phyloP scores from a whole-genome alignment of 2,797 vertebrate genomes.

The Lateolabrax maculatus region DNA sequence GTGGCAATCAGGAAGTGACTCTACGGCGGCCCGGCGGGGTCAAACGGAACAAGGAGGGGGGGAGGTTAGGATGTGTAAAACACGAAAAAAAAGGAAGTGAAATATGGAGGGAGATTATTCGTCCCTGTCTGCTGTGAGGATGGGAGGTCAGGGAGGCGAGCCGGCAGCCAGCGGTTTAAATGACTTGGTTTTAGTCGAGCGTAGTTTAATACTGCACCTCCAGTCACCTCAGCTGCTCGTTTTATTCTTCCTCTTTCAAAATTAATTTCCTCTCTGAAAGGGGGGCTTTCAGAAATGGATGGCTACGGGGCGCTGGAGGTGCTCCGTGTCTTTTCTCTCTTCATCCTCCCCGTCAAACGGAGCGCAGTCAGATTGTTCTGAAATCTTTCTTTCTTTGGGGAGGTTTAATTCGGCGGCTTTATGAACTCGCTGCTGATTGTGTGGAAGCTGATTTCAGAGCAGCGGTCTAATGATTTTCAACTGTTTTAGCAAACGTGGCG shows the following conservation, averaged over 20 bases:
- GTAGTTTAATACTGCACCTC: conserved; percentile 70
- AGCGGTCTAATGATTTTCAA: conserved; percentile 20
- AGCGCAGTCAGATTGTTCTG: conserved; percentile 50
- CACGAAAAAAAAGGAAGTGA: conserved; percentile 41
- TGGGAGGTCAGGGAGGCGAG: conserved; percentile 68
- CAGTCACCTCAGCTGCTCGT: conserved; percentile 58
- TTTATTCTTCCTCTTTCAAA: conserved; percentile 73
- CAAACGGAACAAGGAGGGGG: conserved; percentile 37
- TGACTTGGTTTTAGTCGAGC: conserved; percentile 73
- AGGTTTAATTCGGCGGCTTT: conserved; percentile 44
- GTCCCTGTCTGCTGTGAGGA: conserved; percentile 52
- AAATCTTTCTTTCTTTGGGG: conserved; percentile 52
- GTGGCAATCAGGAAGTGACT: conserved; percentile 70
- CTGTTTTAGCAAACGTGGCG: not conserved
- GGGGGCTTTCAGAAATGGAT: conserved; percentile 59
- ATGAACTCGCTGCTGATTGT: conserved; percentile 58
- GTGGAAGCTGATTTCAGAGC: conserved; percentile 48
- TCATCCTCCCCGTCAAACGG: conserved; percentile 30
- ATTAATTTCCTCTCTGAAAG: conserved; percentile 73
- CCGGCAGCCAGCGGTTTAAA: conserved; percentile 66
- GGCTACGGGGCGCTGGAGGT: conserved; percentile 36
- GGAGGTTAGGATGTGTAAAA: conserved; percentile 65
- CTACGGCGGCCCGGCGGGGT: conserved; percentile 59
- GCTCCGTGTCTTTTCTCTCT: conserved; percentile 6
- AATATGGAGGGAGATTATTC: conserved; percentile 70